Evolutionary conservation across 2,888 invertebrate genomes (phyloP).

Genomic region (Caenorhabditis sinica): DNA sequence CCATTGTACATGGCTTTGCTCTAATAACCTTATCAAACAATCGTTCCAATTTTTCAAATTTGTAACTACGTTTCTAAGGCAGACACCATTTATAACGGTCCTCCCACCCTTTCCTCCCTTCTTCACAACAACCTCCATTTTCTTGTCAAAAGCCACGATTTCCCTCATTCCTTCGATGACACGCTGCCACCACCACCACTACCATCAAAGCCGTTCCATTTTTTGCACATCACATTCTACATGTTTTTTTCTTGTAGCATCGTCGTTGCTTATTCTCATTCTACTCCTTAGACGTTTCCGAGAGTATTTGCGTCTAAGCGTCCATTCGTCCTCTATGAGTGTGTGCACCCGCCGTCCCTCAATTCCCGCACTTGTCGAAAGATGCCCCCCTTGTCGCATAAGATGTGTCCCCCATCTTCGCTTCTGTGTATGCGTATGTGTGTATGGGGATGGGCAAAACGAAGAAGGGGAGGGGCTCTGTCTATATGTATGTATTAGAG

Average conservation of each 20-base stretch:
- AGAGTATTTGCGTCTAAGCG: conserved; percentile 54
- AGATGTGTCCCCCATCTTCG: conserved; percentile 57
- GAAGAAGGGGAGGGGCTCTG: conserved; percentile 36
- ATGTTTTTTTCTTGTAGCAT: not conserved
- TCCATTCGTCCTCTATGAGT: conserved; percentile 32
- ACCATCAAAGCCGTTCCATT: conserved; percentile 13
- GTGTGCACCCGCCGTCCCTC: conserved; percentile 53
- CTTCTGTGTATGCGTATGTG: conserved; percentile 63
- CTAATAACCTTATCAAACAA: too few species aligned
- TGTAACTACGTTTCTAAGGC: too few species aligned
- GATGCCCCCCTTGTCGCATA: conserved; percentile 62
- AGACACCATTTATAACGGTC: too few species aligned
- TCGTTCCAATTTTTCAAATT: not conserved
- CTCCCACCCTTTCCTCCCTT: not conserved
- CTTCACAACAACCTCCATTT: conserved; percentile 1
- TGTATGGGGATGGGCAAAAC: conserved; percentile 60
- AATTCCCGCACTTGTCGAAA: conserved; percentile 62
- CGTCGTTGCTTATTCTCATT: conserved; percentile 32
- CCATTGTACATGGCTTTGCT: too few species aligned
- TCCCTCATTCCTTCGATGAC: not conserved
- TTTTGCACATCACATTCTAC: not conserved
- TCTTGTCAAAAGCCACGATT: not conserved
- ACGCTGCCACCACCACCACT: conserved; percentile 11
- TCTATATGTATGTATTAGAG: conserved; percentile 69
- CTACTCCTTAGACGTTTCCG: conserved; percentile 28